A percentile compares a stretch with the other conserved stretches of the same genome.
Conservation (phyloP, 1,140 invertebrate genomes). For the Drosophila azteca region DNA sequence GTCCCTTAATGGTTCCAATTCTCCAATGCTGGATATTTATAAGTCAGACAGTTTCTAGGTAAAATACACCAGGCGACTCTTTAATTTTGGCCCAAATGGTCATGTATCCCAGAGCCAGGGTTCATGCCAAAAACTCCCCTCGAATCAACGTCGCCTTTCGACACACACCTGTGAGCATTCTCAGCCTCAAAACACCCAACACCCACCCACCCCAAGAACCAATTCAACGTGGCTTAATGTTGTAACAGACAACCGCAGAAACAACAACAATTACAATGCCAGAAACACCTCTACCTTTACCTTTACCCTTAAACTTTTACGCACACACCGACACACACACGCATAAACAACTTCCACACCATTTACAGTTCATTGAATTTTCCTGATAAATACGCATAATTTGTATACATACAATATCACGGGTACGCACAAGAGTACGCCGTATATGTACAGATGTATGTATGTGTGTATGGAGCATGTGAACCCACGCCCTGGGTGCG, state of each 20-base stretch:
- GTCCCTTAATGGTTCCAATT: too few species aligned
- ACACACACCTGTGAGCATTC: constrained; percentile 80
- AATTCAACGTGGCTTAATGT: constrained; percentile 53
- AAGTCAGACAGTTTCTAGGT: too few species aligned
- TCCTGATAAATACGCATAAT: constrained; percentile 81
- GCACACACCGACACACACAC: constrained; percentile 9
- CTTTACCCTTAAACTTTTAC: constrained; percentile 31
- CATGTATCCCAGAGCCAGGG: too few species aligned
- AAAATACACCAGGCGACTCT: too few species aligned
- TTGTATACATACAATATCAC: constrained; percentile 70
- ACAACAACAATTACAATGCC: constrained; percentile 59
- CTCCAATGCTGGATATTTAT: too few species aligned
- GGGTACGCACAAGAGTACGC: not conserved
- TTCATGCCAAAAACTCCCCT: not conserved
- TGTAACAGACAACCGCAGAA: constrained; percentile 71
- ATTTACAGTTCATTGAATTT: constrained; percentile 82
- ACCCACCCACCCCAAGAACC: constrained; percentile 18
- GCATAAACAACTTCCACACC: constrained; percentile 74
- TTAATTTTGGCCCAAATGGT: too few species aligned
- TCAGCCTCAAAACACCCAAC: constrained; percentile 41
- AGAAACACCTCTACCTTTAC: constrained; percentile 30
- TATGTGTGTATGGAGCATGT: constrained; percentile 17
- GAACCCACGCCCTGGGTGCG: constrained; percentile 40
- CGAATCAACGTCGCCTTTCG: constrained; percentile 56
- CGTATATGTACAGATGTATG: constrained; percentile 4